Conservation (phyloP, 2,113 vertebrate genomes). For the Strix aluco region DNA sequence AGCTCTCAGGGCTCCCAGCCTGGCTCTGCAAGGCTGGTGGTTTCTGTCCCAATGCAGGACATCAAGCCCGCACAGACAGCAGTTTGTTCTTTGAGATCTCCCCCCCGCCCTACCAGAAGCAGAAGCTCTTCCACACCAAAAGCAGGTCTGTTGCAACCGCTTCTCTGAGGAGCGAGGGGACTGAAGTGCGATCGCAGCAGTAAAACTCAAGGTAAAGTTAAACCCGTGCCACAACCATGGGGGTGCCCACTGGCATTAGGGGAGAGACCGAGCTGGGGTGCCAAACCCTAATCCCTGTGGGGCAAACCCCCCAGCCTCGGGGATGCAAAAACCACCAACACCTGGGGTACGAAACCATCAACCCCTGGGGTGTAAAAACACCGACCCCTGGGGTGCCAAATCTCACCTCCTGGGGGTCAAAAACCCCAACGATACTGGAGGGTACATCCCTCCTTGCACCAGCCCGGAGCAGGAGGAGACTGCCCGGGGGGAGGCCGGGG, state of each 20-base stretch:
- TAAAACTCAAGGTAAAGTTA: background rate
- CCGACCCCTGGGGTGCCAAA: background rate
- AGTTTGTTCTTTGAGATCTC: no score
- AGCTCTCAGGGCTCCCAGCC: background rate
- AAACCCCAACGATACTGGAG: background rate
- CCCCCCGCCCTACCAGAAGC: background rate
- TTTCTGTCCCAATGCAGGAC: fast-evolving
- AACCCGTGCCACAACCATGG: fast-evolving
- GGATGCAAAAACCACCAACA: background rate
- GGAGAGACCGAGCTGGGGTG: fast-evolving
- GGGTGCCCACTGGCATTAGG: fast-evolving
- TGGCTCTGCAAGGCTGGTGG: fast-evolving
- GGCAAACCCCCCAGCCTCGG: background rate
- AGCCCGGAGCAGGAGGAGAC: background rate
- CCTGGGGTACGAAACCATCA: no score
- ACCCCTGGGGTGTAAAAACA: background rate
- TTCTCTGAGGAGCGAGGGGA: fast-evolving
- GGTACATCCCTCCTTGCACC: background rate
- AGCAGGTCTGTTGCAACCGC: fast-evolving
- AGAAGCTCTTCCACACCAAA: fast-evolving
- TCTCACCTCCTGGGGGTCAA: background rate
- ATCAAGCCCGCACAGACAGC: fast-evolving
- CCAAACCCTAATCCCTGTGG: background rate
- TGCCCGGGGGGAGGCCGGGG: no score
- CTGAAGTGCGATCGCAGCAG: fast-evolving